Evolutionary conservation across 2,797 vertebrate species (phyloP).

Genomic region (Masticophis lateralis): DNA sequence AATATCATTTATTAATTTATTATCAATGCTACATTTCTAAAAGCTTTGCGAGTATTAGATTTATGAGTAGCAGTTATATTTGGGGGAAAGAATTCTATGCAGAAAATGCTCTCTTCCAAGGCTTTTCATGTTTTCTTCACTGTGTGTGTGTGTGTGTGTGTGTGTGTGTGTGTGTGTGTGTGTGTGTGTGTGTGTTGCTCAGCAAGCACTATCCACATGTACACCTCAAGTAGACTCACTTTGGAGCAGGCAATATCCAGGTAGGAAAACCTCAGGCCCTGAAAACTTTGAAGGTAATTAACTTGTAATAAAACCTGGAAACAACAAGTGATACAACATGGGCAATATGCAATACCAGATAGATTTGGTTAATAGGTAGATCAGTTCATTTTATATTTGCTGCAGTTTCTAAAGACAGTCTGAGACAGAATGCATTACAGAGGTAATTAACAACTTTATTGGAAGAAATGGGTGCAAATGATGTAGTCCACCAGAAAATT

Average conservation of each 20-base stretch:
- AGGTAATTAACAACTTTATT: not conserved
- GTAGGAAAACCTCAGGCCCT: not conserved
- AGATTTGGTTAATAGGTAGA: not conserved
- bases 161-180: not conserved
- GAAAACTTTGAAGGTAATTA: not conserved
- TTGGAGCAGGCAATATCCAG: not conserved
- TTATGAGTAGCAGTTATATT: not conserved
- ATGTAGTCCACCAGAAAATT: not conserved
- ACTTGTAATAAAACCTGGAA: not conserved
- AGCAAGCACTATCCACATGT: not conserved
- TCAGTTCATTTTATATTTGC: not conserved
- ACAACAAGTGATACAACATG: not conserved
- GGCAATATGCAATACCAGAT: not conserved
- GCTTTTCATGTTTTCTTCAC: not conserved
- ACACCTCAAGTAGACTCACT: not conserved
- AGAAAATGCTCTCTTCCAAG: not conserved
- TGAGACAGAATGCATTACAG: not conserved
- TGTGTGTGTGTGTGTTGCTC: not conserved
- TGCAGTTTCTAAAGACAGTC: not conserved
- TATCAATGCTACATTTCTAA: not conserved
- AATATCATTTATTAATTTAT: not conserved
- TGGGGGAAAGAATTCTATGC: not conserved
- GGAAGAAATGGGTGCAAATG: too few species aligned
- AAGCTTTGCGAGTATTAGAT: not conserved
- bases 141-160: too few species aligned